Percentiles rank a stretch among this genome's conserved stretches.
These are phyloP conservation scores for Alviniconcha marisindica DNA, from an alignment of 1,140 invertebrate genomes.

Conservation along the genomic window DNA sequence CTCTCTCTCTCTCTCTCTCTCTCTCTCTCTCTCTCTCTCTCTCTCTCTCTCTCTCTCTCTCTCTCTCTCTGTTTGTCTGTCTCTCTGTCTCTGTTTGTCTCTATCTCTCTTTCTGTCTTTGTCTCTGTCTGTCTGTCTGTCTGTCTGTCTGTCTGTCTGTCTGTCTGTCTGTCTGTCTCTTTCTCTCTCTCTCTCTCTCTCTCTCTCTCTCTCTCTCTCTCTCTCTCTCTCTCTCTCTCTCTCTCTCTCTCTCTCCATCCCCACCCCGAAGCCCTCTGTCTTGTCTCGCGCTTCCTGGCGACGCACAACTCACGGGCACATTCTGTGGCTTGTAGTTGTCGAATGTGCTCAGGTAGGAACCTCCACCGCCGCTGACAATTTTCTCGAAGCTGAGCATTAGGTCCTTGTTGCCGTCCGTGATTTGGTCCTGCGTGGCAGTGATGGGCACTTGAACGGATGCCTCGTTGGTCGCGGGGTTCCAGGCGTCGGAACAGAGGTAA, in stretches of 20 bases:
- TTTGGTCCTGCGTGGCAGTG: slow-evolving; percentile 3
- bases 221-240: neutral
- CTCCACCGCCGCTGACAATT: neutral
- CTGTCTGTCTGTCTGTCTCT: no score
- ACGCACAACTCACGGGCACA: neutral
- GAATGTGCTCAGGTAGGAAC: neutral
- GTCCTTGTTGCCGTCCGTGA: slow-evolving; percentile 31
- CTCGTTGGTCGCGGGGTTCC: slow-evolving; percentile 6
- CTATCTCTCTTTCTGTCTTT: neutral
- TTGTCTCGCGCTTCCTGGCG: no score
- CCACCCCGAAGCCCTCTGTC: neutral
- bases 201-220: neutral
- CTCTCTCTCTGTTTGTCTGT: neutral
- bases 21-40: neutral
- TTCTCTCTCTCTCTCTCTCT: neutral
- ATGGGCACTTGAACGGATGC: slow-evolving; percentile 3
- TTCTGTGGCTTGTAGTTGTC: neutral
- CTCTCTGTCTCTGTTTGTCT: no score
- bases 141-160: neutral
- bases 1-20: neutral
- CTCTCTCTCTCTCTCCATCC: neutral
- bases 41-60: neutral
- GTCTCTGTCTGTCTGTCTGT: neutral
- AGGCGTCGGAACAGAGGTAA: neutral
- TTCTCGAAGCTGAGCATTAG: slow-evolving; percentile 26